A percentile compares a stretch with the other conserved stretches of the same genome.
Evolutionary conservation across 2,113 vertebrate genomes (phyloP).

Genomic region (Geococcyx californianus): DNA sequence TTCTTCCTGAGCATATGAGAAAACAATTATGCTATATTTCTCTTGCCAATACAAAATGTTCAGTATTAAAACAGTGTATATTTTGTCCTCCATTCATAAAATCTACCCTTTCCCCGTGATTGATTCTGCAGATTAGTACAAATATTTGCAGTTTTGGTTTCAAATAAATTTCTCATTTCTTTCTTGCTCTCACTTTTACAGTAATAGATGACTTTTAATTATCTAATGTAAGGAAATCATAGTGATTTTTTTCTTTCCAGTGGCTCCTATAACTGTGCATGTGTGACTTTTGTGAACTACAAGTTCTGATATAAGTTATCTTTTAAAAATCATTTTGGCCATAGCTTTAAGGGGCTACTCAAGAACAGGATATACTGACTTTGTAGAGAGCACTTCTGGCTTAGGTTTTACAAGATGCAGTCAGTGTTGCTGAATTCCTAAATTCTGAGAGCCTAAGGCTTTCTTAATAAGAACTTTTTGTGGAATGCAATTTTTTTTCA

Average conservation of each 20-base stretch:
- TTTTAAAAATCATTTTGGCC: background rate
- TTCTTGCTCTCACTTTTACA: background rate
- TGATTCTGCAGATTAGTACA: conserved; percentile 13
- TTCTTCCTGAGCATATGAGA: background rate
- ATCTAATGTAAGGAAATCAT: background rate
- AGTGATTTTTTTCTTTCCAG: background rate
- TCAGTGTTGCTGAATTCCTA: background rate
- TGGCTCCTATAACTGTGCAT: background rate
- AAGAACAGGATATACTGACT: background rate
- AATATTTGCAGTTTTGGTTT: background rate
- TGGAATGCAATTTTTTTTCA: conserved; percentile 21
- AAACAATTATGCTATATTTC: conserved; percentile 6
- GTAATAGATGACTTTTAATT: background rate
- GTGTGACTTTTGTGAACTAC: background rate
- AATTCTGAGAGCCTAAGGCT: background rate
- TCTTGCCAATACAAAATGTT: background rate
- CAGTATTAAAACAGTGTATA: background rate
- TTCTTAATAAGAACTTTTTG: background rate
- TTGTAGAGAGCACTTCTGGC: background rate
- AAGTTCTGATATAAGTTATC: background rate
- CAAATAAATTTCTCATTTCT: background rate
- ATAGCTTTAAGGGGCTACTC: background rate
- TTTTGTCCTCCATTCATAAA: conserved; percentile 61
- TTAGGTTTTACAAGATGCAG: background rate
- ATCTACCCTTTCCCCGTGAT: background rate